Evolutionary conservation across 2,888 invertebrate genomes (phyloP).

Genomic region (Thelaira solivaga): DNA sequence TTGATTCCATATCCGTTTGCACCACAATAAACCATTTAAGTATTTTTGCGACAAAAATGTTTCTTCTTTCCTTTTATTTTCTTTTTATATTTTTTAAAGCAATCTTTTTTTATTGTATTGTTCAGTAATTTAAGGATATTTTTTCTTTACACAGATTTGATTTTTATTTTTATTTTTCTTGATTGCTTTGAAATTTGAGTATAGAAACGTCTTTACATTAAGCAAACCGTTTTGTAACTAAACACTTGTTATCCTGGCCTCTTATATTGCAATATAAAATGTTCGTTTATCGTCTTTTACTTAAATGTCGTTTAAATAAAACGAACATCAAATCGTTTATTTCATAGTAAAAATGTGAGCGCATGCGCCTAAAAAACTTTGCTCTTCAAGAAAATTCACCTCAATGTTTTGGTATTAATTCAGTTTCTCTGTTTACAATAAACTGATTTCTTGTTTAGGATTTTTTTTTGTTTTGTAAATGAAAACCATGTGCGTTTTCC

Average conservation of each 20-base stretch:
- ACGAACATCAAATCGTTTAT: conserved; percentile 42
- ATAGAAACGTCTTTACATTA: conserved; percentile 52
- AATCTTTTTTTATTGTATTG: neutral
- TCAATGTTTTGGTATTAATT: neutral
- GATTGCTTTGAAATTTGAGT: neutral
- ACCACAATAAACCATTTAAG: conserved; percentile 10
- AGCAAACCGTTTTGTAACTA: conserved; percentile 57
- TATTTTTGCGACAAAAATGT: neutral
- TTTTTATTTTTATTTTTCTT: neutral
- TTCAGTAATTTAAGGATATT: neutral
- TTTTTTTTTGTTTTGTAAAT: neutral
- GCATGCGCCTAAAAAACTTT: conserved; percentile 14
- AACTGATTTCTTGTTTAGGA: neutral
- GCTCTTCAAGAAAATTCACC: conserved; percentile 34
- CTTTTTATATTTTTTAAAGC: neutral
- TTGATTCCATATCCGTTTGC: conserved; percentile 32
- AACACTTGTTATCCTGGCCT: conserved; percentile 57
- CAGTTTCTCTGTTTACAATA: conserved; percentile 15
- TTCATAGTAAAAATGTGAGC: conserved; percentile 23
- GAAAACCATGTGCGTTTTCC: conserved; percentile 59
- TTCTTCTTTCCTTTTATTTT: conserved; percentile 4
- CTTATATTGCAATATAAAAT: conserved; percentile 37
- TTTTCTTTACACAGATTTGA: neutral
- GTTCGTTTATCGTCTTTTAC: conserved; percentile 24
- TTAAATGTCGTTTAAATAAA: conserved; percentile 19